Conservation (phyloP, 2,888 invertebrate species). For the Leptinotarsa rubiginosa region DNA sequence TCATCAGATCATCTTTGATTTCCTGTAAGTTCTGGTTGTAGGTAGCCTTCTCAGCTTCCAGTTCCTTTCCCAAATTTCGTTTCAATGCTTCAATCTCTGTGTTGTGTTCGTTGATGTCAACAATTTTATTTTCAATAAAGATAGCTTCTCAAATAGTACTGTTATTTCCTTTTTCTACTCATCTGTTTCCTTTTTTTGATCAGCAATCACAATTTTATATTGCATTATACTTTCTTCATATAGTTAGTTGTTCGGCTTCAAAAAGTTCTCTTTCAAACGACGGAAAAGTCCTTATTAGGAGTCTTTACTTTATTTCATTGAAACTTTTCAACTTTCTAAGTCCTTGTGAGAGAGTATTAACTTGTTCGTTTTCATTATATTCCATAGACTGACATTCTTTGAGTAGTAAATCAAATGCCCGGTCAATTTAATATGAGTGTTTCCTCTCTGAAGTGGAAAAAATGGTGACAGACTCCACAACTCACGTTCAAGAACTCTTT, state of each 20-base stretch:
- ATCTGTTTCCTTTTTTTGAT: background rate
- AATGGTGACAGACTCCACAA: background rate
- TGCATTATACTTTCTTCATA: background rate
- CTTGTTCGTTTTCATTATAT: background rate
- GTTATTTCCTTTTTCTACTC: background rate
- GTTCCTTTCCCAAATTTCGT: background rate
- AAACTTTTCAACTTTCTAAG: background rate
- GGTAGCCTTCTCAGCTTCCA: background rate
- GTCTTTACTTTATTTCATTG: background rate
- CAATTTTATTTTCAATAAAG: background rate
- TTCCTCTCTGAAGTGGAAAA: background rate
- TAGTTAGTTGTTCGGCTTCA: background rate
- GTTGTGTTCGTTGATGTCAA: background rate
- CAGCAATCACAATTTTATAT: background rate
- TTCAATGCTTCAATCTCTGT: background rate
- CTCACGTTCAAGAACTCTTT: background rate
- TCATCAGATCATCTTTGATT: background rate
- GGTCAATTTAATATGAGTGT: background rate
- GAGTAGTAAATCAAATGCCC: background rate
- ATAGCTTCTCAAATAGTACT: background rate
- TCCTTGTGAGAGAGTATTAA: background rate
- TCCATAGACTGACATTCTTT: background rate
- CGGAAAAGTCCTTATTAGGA: background rate
- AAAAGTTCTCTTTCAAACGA: background rate
- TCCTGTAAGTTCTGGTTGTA: background rate